Conservation (phyloP, 2,113 vertebrate species). For the Rissa tridactyla region DNA sequence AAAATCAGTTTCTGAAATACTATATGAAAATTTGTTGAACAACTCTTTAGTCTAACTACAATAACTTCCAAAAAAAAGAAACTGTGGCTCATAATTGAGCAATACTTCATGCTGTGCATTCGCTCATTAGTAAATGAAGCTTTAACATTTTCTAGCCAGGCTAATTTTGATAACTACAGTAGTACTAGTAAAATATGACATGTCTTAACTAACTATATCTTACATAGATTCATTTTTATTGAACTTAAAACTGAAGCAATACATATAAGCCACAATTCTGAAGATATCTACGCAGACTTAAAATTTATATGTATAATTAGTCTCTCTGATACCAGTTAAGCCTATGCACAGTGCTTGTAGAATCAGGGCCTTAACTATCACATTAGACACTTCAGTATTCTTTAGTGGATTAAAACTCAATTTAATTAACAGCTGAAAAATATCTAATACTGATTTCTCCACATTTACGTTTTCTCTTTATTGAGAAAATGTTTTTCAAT, state of each 20-base stretch:
- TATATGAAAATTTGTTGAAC: not conserved
- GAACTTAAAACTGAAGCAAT: slow-evolving; percentile 34
- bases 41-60: slow-evolving; percentile 15
- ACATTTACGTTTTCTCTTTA: slow-evolving; percentile 33
- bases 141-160: not conserved
- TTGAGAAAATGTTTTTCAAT: slow-evolving; percentile 35
- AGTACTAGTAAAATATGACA: not conserved
- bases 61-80: not conserved
- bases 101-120: not conserved
- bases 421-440: slow-evolving; percentile 14
- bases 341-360: not conserved
- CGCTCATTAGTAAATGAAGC: not conserved
- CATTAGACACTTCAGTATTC: not conserved
- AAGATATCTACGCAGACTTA: slow-evolving; percentile 20
- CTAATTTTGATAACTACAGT: not conserved
- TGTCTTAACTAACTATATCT: not conserved
- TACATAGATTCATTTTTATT: slow-evolving; percentile 24
- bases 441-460: not conserved
- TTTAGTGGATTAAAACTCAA: slow-evolving; percentile 1
- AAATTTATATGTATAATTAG: not conserved
- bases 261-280: slow-evolving; percentile 23
- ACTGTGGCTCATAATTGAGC: not conserved
- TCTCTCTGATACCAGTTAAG: not conserved
- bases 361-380: not conserved
- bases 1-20: slow-evolving; percentile 45